phyloP scores from a whole-genome alignment of 2,113 vertebrate genomes.

The Rhagologus leucostigma region DNA sequence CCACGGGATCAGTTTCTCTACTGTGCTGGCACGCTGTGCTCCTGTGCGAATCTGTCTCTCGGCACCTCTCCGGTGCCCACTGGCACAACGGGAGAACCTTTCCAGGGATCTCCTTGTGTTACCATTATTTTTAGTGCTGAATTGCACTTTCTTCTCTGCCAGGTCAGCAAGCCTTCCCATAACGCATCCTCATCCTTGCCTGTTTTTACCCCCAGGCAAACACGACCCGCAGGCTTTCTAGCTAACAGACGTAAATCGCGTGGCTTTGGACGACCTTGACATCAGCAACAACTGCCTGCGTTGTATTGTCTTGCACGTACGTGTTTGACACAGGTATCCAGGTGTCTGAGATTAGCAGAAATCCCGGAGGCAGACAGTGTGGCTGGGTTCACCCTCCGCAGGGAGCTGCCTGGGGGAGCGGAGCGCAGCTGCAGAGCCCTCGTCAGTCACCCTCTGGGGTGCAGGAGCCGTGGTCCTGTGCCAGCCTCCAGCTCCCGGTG shows the following conservation, averaged over 20 bases:
- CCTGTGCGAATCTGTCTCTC: neutral
- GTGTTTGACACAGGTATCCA: neutral
- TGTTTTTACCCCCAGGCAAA: neutral
- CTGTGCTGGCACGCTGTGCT: neutral
- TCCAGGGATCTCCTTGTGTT: neutral
- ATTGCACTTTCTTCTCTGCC: neutral
- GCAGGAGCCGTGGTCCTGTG: neutral
- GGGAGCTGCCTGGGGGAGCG: neutral
- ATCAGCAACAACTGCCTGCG: neutral
- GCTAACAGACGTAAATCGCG: rapidly evolving
- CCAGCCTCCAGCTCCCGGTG: neutral
- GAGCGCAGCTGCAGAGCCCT: neutral
- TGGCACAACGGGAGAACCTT: neutral
- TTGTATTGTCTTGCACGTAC: neutral
- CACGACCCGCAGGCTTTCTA: neutral
- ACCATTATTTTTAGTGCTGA: neutral
- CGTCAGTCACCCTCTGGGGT: no score
- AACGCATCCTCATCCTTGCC: neutral
- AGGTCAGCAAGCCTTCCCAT: neutral
- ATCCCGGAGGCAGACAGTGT: neutral
- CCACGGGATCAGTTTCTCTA: neutral
- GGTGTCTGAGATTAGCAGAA: neutral
- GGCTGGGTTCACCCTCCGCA: neutral
- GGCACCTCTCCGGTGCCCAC: neutral
- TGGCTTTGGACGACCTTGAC: neutral